Evolutionary conservation across 2,888 invertebrate genomes (phyloP), one percentile per base, ranked within the genome.

Genomic region (Orthonychiurus folsomi): DNA sequence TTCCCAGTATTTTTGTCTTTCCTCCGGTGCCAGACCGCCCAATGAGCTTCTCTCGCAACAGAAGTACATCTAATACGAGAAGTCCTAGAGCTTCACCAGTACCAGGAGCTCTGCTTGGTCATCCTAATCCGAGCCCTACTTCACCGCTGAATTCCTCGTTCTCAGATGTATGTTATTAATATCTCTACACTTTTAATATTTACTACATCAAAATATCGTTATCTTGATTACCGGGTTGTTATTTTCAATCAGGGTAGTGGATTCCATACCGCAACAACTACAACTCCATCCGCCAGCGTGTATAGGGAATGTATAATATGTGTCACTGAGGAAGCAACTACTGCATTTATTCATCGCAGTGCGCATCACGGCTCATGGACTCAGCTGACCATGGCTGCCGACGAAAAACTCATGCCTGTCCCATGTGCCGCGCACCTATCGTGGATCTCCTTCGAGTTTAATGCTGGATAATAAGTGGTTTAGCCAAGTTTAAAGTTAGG

Each of bases 1-100:
- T 48, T 12, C 48, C 48, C 12, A n/a, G n/a, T 48, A n/a, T 48
- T n/a, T n/a, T n/a, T 48, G 48, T 48, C 48, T 48, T 48, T 48
- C 48, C 48, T 48, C 48, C 48, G 12, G 48, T 15, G 12, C 48
- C 15, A 48, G 48, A 12, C 48, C 12, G n/a, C 48, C 15, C 48
- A 12, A 48, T 15, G 15, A 48, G n/a, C 48, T 15, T 15, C n/a
- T 12, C n/a, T n/a, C n/a, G n/a, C 48, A 48, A 48, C n/a, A 48
- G 15, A 15, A 48, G 15, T n/a, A 48, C 48, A n/a, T 15, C 15
- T n/a, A 48, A n/a, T n/a, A 48, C n/a, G 48, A 48, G 48, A 48
- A 48, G 48, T 12, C 12, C 15, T 48, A 15, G 15, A n/a, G 12
- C 48, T 48, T 48, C 48, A n/a, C n/a, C n/a, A n/a, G n/a, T n/a